Evolutionary conservation across 2,113 vertebrate genomes (phyloP), one percentile per base, ranked within the genome.

Genomic region (Mesitornis unicolor): DNA sequence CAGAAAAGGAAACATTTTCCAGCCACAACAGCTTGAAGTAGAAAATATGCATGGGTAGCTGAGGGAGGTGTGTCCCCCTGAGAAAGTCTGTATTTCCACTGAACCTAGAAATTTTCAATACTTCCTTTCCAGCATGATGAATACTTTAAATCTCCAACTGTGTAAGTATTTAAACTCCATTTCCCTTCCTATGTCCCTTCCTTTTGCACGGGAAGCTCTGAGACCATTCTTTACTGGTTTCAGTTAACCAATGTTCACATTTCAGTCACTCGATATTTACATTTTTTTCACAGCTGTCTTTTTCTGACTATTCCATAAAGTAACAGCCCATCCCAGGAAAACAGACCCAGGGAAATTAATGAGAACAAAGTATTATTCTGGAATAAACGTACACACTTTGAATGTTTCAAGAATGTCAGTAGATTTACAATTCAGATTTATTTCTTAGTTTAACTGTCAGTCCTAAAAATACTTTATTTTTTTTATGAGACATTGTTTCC

Each of bases 371-470:
- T n/a, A 54, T 68, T 25, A 14, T 59, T 82, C 60, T 89, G 11
- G 40, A 90, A 60, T 63, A 95, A 93, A 59, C 19, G 35, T 21
- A 53, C 18, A 73, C 15, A 26, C 20, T 26, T 78, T 31, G 35
- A 67, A 75, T 63, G 31, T 83, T 92, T 92, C 83, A 86, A 57
- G 38, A 84, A 54, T 1, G 3, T 15, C 6, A 3, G 9, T 53
- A 51, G 9, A 50, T 87, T 96, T 89, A 76, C 70, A 96, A 95
- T 60, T 84, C 40, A 93, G 60, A 78, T 81, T 84, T 77, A 56
- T 84, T 93, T 92, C 71, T 88, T 74, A 35, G 50, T 67, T 92
- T 81, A 90, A 53, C 63, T 74, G 51, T n/a, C 78, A 76, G 48
- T 68, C 57, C 53, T 73, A 68, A 71, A 84, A 81, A 36, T 18